Percentiles rank a stretch among this genome's conserved stretches.
phyloP scores from a whole-genome alignment of 1,140 invertebrate genomes.

The Drosophila rhopaloa region DNA sequence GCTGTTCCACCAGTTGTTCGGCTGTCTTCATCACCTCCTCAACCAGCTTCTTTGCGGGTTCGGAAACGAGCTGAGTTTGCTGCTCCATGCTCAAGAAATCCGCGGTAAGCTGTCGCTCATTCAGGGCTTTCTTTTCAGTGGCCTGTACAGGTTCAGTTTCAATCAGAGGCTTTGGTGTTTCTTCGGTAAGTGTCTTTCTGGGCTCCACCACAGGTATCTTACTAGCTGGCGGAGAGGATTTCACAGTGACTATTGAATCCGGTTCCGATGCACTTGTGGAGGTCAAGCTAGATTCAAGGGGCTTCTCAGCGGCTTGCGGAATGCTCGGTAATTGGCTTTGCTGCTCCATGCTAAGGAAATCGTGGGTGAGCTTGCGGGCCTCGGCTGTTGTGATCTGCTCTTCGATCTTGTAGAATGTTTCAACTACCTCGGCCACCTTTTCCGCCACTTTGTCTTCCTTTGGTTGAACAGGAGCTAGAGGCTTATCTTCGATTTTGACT shows the following conservation, averaged over 20 bases:
- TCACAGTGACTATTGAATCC: conserved; percentile 53
- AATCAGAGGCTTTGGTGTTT: conserved; percentile 23
- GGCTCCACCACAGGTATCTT: conserved; percentile 61
- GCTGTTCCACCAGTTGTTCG: conserved; percentile 11
- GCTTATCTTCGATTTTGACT: conserved; percentile 6
- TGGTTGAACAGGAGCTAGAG: not conserved
- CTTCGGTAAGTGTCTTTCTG: conserved; percentile 42
- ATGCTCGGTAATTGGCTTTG: conserved; percentile 61
- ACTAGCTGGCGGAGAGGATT: conserved; percentile 56
- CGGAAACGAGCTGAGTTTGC: conserved; percentile 54
- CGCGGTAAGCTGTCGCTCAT: conserved; percentile 63
- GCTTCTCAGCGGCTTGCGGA: conserved; percentile 23
- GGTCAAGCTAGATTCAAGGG: conserved; percentile 51
- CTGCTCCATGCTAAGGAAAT: conserved; percentile 77
- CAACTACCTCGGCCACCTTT: conserved; percentile 55
- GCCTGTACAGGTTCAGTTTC: conserved; percentile 16
- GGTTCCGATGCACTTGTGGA: conserved; percentile 56
- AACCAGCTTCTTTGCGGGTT: conserved; percentile 35
- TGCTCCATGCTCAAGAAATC: conserved; percentile 75
- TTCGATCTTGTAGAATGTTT: conserved; percentile 71
- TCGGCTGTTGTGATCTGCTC: conserved; percentile 58
- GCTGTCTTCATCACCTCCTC: conserved; percentile 36
- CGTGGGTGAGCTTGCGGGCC: conserved; percentile 62
- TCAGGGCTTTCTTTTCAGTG: conserved; percentile 22
- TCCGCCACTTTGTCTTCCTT: conserved; percentile 59